Conservation (phyloP, 2,797 vertebrate species). For the Hafferia zeledoni region DNA sequence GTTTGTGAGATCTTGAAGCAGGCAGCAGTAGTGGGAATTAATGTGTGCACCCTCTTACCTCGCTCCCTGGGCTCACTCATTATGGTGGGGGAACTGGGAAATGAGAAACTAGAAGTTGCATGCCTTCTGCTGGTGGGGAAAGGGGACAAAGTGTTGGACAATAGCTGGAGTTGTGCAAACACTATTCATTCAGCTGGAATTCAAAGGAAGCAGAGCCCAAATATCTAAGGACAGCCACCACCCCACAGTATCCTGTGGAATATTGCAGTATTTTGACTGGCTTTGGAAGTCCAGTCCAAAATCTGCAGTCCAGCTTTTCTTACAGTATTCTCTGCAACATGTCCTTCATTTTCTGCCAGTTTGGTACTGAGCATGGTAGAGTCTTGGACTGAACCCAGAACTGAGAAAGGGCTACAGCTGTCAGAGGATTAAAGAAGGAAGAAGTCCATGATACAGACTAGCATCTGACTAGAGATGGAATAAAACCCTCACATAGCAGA, state of each 20-base stretch:
- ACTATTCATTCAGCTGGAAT: background rate
- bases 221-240: background rate
- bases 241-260: background rate
- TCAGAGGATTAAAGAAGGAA: background rate
- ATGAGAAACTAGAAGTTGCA: background rate
- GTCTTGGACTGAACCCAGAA: background rate
- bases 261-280: background rate
- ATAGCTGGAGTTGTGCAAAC: background rate
- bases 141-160: background rate
- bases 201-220: background rate
- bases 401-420: background rate
- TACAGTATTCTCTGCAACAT: rapidly evolving
- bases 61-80: background rate
- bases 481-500: background rate
- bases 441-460: background rate
- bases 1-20: background rate
- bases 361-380: background rate
- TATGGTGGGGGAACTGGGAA: background rate
- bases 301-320: background rate
- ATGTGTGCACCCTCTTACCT: background rate
- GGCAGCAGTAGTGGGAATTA: background rate
- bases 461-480: background rate
- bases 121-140: background rate
- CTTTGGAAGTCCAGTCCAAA: background rate
- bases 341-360: background rate